A percentile compares a stretch with the other conserved stretches of the same genome.
These are phyloP conservation scores for Apotomis betuletana DNA, from an alignment of 2,888 invertebrate genomes.

Conservation along the genomic window DNA sequence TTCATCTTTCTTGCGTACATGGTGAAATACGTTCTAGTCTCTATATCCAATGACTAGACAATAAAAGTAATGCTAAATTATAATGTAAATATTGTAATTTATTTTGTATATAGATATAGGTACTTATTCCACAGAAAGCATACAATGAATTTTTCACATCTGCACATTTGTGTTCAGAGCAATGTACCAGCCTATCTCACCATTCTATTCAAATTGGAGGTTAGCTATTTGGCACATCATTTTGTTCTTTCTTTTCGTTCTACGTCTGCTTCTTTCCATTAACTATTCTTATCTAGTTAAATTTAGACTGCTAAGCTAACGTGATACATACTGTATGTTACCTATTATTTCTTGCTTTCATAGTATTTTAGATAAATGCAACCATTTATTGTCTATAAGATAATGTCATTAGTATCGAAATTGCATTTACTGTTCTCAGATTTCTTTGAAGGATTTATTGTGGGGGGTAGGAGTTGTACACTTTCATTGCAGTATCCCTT, in stretches of 20 bases:
- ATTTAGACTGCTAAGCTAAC: conserved; percentile 33
- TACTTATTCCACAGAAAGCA: conserved; percentile 43
- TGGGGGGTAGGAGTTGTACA: background rate
- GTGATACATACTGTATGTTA: conserved; percentile 34
- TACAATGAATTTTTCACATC: conserved; percentile 18
- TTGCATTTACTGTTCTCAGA: conserved; percentile 38
- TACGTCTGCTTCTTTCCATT: conserved; percentile 5
- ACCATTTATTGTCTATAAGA: conserved; percentile 31
- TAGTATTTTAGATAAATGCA: conserved; percentile 38
- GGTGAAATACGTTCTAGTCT: conserved; percentile 95
- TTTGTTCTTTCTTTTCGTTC: background rate
- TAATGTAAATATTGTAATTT: conserved; percentile 80
- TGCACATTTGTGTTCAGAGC: conserved; percentile 22
- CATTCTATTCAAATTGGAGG: conserved; percentile 23
- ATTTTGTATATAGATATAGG: conserved; percentile 79
- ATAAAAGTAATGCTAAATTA: conserved; percentile 47
- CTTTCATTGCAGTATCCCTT: conserved; percentile 2
- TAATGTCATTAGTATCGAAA: conserved; percentile 32
- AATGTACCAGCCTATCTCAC: conserved; percentile 9
- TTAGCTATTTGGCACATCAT: conserved; percentile 23
- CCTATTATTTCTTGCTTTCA: conserved; percentile 34
- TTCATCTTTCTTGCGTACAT: conserved; percentile 96
- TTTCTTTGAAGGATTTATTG: conserved; percentile 14
- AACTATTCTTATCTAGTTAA: conserved; percentile 20
- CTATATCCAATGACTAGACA: conserved; percentile 85